Evolutionary conservation across 2,797 vertebrate species (phyloP).

Genomic region (Xenentodon cancila): DNA sequence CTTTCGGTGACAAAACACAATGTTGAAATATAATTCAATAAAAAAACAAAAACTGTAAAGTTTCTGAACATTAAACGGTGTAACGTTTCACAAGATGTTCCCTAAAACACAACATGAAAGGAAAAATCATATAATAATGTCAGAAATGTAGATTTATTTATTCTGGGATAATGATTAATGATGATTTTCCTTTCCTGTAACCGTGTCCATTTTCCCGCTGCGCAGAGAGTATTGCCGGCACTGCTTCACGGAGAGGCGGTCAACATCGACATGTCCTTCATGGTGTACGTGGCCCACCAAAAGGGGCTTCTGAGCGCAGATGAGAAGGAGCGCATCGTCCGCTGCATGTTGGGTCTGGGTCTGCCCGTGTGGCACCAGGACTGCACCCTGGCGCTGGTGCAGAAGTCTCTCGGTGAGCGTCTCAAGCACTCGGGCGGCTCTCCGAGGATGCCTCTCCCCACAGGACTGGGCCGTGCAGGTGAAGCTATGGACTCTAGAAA

Average conservation of each 20-base stretch:
- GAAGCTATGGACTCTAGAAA: neutral
- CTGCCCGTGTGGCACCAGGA: constrained; percentile 79
- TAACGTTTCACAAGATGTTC: too few relatives aligned
- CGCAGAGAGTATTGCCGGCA: constrained; percentile 75
- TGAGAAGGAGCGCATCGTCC: constrained; percentile 75
- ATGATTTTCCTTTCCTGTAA: neutral
- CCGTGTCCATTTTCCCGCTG: neutral
- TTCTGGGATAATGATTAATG: too few relatives aligned
- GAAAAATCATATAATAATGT: too few relatives aligned
- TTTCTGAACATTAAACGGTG: too few relatives aligned
- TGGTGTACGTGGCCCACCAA: constrained; percentile 77
- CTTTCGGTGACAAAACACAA: neutral
- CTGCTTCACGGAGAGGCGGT: constrained; percentile 82
- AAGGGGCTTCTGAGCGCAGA: constrained; percentile 61
- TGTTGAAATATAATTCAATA: neutral
- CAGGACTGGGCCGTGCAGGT: constrained; percentile 81
- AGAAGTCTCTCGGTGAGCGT: constrained; percentile 72
- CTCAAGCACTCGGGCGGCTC: constrained; percentile 77
- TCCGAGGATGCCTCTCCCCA: constrained; percentile 79
- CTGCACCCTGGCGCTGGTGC: constrained; percentile 76
- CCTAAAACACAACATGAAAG: too few relatives aligned
- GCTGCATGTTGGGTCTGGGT: constrained; percentile 79
- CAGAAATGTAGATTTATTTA: too few relatives aligned
- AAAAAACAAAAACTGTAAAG: neutral
- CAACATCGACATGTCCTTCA: constrained; percentile 83